phyloP scores from a whole-genome alignment of 2,797 vertebrate species.

The Tadarida brasiliensis region DNA sequence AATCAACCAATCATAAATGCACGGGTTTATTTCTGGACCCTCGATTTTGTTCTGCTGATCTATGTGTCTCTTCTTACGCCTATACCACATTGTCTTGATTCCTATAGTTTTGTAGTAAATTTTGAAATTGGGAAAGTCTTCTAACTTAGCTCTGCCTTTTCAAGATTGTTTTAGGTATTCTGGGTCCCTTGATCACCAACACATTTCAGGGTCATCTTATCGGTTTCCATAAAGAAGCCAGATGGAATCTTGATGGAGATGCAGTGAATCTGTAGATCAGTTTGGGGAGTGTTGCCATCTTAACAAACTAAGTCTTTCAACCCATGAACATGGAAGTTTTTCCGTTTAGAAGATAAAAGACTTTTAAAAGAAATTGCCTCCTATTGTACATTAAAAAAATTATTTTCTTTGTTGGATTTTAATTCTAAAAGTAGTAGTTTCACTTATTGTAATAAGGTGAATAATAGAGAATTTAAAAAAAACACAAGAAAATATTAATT shows the following conservation, averaged over 20 bases:
- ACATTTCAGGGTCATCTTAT: neutral
- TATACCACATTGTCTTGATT: neutral
- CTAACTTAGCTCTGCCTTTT: neutral
- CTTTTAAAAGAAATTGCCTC: neutral
- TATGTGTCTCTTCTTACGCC: neutral
- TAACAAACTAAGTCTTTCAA: neutral
- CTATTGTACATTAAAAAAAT: neutral
- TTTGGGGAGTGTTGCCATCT: neutral
- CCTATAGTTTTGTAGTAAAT: neutral
- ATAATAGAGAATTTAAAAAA: neutral
- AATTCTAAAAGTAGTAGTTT: constrained; percentile 16
- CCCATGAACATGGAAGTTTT: neutral
- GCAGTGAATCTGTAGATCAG: neutral
- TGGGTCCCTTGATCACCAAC: neutral
- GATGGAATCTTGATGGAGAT: neutral
- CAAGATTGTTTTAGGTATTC: neutral
- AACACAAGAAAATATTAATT: neutral
- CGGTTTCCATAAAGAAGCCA: neutral
- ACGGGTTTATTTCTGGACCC: neutral
- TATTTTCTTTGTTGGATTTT: neutral
- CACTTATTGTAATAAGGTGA: neutral
- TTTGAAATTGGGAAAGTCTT: constrained; percentile 8
- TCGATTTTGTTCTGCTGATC: neutral
- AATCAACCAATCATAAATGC: neutral
- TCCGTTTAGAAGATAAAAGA: neutral